Evolutionary conservation across 2,113 vertebrate genomes (phyloP), one percentile per base, ranked within the genome.

Genomic region (Ramphastos sulfuratus): DNA sequence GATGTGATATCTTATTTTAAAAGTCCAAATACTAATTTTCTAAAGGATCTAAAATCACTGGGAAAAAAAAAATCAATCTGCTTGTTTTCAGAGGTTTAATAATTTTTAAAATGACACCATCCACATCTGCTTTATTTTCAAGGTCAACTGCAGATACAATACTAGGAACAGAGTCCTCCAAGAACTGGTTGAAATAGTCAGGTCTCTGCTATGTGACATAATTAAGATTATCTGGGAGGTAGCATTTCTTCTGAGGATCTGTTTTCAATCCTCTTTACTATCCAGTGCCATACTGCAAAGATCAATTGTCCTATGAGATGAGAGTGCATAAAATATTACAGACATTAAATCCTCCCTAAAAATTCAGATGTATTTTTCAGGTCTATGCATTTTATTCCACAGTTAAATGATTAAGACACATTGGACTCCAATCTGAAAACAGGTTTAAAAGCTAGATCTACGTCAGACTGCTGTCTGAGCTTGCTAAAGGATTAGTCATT

Each of bases 241-340:
- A 69, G 18, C 37, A 76, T 76, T 91, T 93, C 58, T 88, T 91
- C 52, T 46, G 24, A 89, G 89, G 89, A 91, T 94, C 95, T 96
- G 95, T 93, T 97, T 97, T 90, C 96, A 95, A 97, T 97, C 95
- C 94, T 93, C 91, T 96, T 93, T 95, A 69, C 35, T 88, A 90
- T 73, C 52, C 55, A 79, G 70, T 81, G 74, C 87, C 87, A 93
- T 37, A 70, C 78, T 91, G 71, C 87, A 79, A 94, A 94, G 84
- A 95, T 93, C 87, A 94, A 84, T 76, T 12, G 0, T 81, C 60
- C 74, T 85, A 44, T 73, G 83, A 84, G 74, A 94, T 58, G 14
- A 90, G 42, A 92, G 20, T 83, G 33, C 54, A 94, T 90, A 96
- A 95, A 96, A 92, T 90, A 93, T 83, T 73, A 70, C 6, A 48